phyloP scores from a whole-genome alignment of 2,113 vertebrate species.

The Kobus ellipsiprymnus region DNA sequence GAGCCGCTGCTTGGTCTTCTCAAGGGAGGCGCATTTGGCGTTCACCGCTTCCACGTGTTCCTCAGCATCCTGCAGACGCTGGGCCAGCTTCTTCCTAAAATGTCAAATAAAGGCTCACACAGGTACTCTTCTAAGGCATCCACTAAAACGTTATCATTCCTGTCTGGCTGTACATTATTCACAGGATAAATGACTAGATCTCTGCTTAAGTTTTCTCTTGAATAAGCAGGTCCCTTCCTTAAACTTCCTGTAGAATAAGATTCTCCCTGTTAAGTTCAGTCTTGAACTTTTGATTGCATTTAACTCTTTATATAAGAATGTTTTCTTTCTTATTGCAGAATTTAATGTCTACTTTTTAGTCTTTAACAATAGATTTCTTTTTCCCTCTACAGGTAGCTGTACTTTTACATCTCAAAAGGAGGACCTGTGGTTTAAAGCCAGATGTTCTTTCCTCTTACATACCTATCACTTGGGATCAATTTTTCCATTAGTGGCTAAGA shows the following conservation, averaged over 20 bases:
- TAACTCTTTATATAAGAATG: not conserved
- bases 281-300: not conserved
- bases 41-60: slow-evolving; percentile 84
- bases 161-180: not conserved
- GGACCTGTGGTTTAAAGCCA: not conserved
- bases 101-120: not conserved
- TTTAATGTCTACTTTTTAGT: not conserved
- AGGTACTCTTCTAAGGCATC: not conserved
- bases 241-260: not conserved
- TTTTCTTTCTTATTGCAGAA: not conserved
- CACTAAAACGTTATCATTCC: not conserved
- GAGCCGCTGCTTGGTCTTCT: slow-evolving; percentile 89
- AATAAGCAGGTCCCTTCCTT: not conserved
- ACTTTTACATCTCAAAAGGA: not conserved
- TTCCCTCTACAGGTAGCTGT: not conserved
- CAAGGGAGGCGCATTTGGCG: slow-evolving; percentile 89
- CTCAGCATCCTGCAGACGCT: slow-evolving; percentile 93
- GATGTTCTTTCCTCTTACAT: not conserved
- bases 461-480: not conserved
- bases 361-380: not conserved
- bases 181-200: not conserved
- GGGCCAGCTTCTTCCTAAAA: slow-evolving; percentile 79
- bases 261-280: not conserved
- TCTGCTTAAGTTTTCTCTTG: not conserved
- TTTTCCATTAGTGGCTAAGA: not conserved